These are phyloP conservation scores for Ceyx margarethae DNA, from an alignment of 2,113 vertebrate genomes.

Conservation along the genomic window DNA sequence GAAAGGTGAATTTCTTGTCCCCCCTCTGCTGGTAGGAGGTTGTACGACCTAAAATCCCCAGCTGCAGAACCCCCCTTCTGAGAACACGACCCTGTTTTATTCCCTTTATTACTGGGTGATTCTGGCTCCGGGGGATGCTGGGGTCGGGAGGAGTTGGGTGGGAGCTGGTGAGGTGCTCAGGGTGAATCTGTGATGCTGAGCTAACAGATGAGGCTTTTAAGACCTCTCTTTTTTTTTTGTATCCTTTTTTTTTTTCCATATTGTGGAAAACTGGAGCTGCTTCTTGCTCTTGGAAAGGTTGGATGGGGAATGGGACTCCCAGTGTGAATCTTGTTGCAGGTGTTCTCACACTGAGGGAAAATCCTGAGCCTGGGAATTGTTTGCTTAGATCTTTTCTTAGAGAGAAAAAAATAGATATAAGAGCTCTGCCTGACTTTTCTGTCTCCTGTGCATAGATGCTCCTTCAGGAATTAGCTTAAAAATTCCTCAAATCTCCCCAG, in stretches of 20 bases:
- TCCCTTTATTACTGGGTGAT: too few species aligned
- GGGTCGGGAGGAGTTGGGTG: neutral
- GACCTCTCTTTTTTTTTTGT: neutral
- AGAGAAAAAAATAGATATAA: neutral
- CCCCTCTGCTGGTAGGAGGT: constrained; percentile 50
- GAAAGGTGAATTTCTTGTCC: neutral
- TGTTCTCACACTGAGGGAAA: neutral
- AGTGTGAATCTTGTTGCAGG: neutral
- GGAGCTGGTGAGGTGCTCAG: neutral
- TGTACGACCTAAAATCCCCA: neutral
- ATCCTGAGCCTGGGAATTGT: neutral
- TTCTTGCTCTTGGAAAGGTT: neutral
- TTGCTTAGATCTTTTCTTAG: neutral
- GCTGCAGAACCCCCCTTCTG: neutral
- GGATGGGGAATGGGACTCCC: neutral
- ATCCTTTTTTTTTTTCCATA: neutral
- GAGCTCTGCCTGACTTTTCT: neutral
- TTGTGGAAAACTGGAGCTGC: neutral
- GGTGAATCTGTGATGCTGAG: neutral
- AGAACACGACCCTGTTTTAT: fast-evolving
- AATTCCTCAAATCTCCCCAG: neutral
- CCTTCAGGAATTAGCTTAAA: neutral
- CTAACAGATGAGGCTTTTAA: neutral
- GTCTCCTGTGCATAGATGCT: fast-evolving
- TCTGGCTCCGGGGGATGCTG: neutral